Conservation (phyloP, 2,113 vertebrate genomes). For the Fulica atra region DNA sequence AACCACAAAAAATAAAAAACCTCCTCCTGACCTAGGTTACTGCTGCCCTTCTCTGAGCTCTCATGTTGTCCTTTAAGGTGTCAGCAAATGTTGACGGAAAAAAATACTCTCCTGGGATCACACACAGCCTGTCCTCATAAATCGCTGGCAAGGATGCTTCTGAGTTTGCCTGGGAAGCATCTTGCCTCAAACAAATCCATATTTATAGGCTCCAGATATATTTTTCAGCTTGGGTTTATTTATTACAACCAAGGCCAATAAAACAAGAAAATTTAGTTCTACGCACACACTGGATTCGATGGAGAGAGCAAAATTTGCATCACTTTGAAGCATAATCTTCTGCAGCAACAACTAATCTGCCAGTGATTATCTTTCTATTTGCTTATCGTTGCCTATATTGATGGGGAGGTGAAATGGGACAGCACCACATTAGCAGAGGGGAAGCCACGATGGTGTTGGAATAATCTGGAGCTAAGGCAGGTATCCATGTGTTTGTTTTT, state of each 20-base stretch:
- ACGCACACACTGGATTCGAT: background rate
- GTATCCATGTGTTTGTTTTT: background rate
- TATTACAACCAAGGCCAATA: conserved; percentile 60
- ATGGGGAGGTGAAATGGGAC: conserved; percentile 21
- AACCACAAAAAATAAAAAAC: too few relatives aligned
- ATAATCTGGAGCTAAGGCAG: background rate
- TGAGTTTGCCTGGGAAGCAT: conserved; percentile 37
- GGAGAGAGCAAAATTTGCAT: conserved; percentile 56
- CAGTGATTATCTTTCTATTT: conserved; percentile 45
- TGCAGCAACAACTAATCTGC: conserved; percentile 43
- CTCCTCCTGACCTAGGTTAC: background rate
- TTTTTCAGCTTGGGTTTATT: conserved; percentile 57
- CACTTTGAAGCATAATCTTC: conserved; percentile 46
- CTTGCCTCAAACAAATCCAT: conserved; percentile 58
- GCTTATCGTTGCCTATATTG: background rate
- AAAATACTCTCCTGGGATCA: conserved; percentile 28
- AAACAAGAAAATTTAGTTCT: conserved; percentile 54
- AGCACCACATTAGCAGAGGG: background rate
- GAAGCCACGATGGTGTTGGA: background rate
- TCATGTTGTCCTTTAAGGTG: background rate
- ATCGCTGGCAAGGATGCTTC: conserved; percentile 28
- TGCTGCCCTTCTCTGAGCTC: background rate
- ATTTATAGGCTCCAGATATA: conserved; percentile 55
- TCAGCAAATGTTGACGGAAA: background rate
- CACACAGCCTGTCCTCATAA: conserved; percentile 37